These are phyloP conservation scores for Leptodactylus fallax DNA, from an alignment of 2,797 vertebrate species.

Conservation along the genomic window DNA sequence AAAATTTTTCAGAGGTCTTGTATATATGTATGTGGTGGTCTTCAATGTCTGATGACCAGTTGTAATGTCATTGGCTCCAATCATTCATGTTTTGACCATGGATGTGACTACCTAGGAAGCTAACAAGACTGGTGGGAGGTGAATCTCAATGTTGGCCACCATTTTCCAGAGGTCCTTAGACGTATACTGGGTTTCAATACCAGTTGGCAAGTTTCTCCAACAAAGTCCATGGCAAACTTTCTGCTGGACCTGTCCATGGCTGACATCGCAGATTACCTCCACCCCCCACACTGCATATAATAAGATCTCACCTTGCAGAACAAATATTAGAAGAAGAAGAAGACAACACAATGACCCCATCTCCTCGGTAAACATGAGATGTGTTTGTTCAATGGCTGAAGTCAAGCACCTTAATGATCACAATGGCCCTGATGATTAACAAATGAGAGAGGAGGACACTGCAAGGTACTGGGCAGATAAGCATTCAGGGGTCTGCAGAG, in stretches of 20 bases:
- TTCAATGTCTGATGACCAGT: too few relatives aligned
- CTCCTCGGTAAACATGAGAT: neutral
- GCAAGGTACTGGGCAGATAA: neutral
- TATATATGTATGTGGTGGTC: too few relatives aligned
- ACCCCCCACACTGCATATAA: neutral
- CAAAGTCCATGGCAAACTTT: neutral
- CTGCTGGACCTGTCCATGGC: neutral
- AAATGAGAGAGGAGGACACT: neutral
- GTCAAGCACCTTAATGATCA: neutral
- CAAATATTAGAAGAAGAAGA: neutral
- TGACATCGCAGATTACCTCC: neutral
- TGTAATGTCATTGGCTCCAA: too few relatives aligned
- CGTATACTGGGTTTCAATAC: too few relatives aligned
- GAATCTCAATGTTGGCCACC: neutral
- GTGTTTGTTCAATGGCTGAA: neutral
- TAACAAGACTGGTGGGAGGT: neutral
- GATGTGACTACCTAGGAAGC: too few relatives aligned
- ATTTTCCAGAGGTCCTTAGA: neutral
- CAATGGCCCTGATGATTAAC: constrained; percentile 1
- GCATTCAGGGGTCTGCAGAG: neutral
- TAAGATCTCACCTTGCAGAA: neutral
- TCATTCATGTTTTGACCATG: neutral
- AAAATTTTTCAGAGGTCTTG: too few relatives aligned
- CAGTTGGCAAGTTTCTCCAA: too few relatives aligned
- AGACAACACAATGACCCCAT: neutral